Conservation (phyloP, 2,113 vertebrate genomes). For the Hydrolagus affinis region DNA sequence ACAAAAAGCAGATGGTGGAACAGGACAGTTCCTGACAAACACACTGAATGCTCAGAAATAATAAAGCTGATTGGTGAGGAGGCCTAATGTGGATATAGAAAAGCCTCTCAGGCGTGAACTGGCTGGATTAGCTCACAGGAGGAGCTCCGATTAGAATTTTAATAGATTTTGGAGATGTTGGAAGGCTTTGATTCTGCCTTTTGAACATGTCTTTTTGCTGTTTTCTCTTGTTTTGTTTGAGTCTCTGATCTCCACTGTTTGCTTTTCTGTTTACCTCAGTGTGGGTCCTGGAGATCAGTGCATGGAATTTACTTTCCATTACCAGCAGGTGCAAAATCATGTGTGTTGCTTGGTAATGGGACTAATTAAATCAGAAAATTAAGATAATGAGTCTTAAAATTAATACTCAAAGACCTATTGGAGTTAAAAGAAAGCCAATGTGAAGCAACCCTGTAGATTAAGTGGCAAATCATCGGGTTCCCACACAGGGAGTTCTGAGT, state of each 20-base stretch:
- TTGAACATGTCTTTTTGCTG: constrained; percentile 7
- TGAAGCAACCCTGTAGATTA: constrained; percentile 1
- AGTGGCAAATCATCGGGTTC: neutral
- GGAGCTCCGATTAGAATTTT: constrained; percentile 29
- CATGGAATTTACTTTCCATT: constrained; percentile 22
- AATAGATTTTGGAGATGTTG: constrained; percentile 21
- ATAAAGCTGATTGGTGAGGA: constrained; percentile 29
- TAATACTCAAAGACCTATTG: neutral
- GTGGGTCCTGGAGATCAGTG: neutral
- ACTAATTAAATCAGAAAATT: constrained; percentile 29
- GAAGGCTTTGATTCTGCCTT: constrained; percentile 12
- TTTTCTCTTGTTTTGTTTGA: constrained; percentile 7
- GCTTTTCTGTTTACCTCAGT: constrained; percentile 17
- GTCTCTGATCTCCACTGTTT: neutral
- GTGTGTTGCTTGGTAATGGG: neutral
- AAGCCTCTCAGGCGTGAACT: constrained; percentile 15
- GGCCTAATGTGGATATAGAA: constrained; percentile 29
- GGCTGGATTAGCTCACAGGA: constrained; percentile 25
- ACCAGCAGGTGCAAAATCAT: constrained; percentile 2
- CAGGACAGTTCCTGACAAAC: constrained; percentile 40
- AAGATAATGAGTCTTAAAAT: constrained; percentile 16
- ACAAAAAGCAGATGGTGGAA: constrained; percentile 48
- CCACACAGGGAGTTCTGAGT: neutral
- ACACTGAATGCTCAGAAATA: constrained; percentile 9
- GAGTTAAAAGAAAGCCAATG: constrained; percentile 9